A percentile compares a stretch with the other conserved stretches of the same genome.
These are phyloP conservation scores for Scatophagus argus DNA, from an alignment of 2,113 vertebrate species.

Conservation along the genomic window DNA sequence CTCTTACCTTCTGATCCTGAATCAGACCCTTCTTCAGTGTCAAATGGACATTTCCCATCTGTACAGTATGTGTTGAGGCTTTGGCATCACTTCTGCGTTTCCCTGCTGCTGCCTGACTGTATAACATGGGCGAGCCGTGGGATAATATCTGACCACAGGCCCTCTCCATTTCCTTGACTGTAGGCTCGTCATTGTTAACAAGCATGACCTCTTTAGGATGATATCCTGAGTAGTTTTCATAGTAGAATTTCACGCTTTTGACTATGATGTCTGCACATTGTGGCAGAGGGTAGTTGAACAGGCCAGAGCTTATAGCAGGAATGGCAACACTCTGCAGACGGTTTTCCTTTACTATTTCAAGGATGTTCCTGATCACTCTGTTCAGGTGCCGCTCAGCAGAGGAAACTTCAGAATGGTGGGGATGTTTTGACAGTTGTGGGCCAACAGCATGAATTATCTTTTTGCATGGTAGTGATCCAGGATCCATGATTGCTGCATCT, in stretches of 20 bases:
- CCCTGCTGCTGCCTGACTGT: slow-evolving; percentile 9
- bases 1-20: slow-evolving; percentile 83
- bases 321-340: slow-evolving; percentile 84
- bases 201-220: slow-evolving; percentile 81
- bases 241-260: slow-evolving; percentile 63
- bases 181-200: slow-evolving; percentile 85
- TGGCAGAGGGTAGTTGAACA: slow-evolving; percentile 86
- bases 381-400: slow-evolving; percentile 8
- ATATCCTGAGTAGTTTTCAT: rapidly evolving
- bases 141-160: slow-evolving; percentile 71
- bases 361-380: slow-evolving; percentile 67
- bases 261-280: slow-evolving; percentile 86
- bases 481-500: slow-evolving; percentile 48
- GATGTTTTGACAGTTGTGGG: background rate
- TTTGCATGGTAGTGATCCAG: slow-evolving; percentile 84
- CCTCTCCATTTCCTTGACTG: slow-evolving; percentile 84
- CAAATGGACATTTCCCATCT: slow-evolving; percentile 56
- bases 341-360: background rate
- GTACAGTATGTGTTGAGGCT: background rate
- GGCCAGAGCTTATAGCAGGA: slow-evolving; percentile 92
- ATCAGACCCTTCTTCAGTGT: slow-evolving; percentile 67
- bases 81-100: background rate
- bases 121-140: background rate
- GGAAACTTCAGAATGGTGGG: rapidly evolving
- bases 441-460: slow-evolving; percentile 90